phyloP scores from a whole-genome alignment of 2,113 vertebrate species.

The Upupa epops region DNA sequence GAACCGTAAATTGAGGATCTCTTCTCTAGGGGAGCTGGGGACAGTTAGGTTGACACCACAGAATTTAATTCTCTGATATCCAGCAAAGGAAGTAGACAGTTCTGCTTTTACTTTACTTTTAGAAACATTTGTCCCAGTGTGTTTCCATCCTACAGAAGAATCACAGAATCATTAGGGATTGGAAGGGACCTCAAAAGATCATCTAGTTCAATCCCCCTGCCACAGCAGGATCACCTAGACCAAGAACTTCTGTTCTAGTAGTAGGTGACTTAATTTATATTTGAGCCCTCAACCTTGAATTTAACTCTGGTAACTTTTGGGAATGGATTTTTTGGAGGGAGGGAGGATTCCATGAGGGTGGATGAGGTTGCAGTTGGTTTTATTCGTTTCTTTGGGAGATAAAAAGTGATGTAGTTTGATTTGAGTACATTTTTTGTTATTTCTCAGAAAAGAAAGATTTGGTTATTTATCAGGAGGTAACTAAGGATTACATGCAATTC shows the following conservation, averaged over 20 bases:
- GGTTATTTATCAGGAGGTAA: neutral
- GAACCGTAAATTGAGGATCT: neutral
- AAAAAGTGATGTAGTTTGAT: neutral
- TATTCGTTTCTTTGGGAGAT: neutral
- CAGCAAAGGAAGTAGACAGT: neutral
- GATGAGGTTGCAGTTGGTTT: neutral
- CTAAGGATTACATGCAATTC: neutral
- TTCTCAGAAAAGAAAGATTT: too few relatives aligned
- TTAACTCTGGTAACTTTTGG: neutral
- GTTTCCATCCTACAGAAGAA: neutral
- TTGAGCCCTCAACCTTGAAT: neutral
- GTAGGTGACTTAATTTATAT: neutral
- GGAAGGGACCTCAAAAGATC: too few relatives aligned
- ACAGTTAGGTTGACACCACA: neutral
- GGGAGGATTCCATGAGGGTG: neutral
- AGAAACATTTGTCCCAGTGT: neutral
- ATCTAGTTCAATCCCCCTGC: too few relatives aligned
- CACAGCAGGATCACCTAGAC: too few relatives aligned
- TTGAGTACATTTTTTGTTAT: neutral
- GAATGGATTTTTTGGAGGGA: neutral
- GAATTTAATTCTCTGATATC: neutral
- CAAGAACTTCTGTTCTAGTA: neutral
- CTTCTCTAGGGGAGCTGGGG: neutral
- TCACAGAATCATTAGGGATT: too few relatives aligned
- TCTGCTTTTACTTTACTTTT: neutral